These are phyloP conservation scores for Synergus itoensis DNA, from an alignment of 2,888 invertebrate genomes.

Conservation along the genomic window DNA sequence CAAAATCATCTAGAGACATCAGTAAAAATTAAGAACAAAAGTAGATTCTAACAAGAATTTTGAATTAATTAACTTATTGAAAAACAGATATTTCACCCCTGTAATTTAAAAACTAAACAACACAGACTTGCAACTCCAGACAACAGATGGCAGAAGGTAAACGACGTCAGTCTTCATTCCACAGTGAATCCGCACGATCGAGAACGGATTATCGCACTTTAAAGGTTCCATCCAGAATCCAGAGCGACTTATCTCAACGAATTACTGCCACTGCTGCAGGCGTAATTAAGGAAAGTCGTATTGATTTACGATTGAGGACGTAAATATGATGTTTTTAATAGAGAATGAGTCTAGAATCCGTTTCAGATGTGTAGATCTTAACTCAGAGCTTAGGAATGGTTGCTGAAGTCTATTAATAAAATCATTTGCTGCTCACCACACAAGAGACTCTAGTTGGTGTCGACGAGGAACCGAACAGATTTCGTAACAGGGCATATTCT, in stretches of 20 bases:
- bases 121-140: not conserved
- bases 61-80: not conserved
- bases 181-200: slow-evolving; percentile 13
- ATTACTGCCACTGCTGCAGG: not conserved
- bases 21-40: too few relatives aligned
- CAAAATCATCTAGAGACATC: too few relatives aligned
- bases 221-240: slow-evolving; percentile 11
- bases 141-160: slow-evolving; percentile 10
- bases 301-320: not conserved
- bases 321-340: not conserved
- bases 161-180: not conserved
- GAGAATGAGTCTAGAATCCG: slow-evolving; percentile 1
- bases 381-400: slow-evolving; percentile 42
- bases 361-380: slow-evolving; percentile 15
- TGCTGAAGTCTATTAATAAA: slow-evolving; percentile 69
- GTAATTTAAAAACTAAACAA: not conserved
- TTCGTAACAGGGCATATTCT: slow-evolving; percentile 59
- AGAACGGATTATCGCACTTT: slow-evolving; percentile 32
- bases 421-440: slow-evolving; percentile 54
- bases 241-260: not conserved
- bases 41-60: too few relatives aligned
- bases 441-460: slow-evolving; percentile 50
- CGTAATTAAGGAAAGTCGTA: not conserved
- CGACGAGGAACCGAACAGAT: slow-evolving; percentile 51
- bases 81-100: not conserved